Base-by-base conservation (phyloP, 2,797 vertebrate genomes). In the Pelodytes ibericus region DNA sequence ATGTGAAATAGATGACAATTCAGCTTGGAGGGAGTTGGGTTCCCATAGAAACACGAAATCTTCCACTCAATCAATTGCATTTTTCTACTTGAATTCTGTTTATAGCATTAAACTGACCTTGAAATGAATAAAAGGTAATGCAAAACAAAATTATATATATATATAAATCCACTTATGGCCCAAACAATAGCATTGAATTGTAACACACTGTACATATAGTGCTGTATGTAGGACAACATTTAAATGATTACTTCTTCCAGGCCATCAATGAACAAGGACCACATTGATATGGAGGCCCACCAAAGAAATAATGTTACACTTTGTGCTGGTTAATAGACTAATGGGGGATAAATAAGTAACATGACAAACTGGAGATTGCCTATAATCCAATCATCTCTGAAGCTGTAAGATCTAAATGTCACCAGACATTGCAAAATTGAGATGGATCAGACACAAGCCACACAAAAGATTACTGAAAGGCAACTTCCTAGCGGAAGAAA, bases 31-130 rank as follows among this genome's bases (percentile, higher is more conserved):
- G 20, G 61, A 64, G 59, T 41, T 41, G 8, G 1, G 67, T 76
- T 63, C 30, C 67, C 66, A 63, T 71, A 30, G 74, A 24, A 63
- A 71, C 74, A 6, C 29, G 25, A 63, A n/a, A 71, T 24, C 74
- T 62, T 26, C 31, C 22, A 3, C 29, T 44, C 59, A 60, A 70
- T 39, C 24, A 41, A 30, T 26, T n/a, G 16, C n/a, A 51, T 30
- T 39, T n/a, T 71, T 53, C 47, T 15, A 59, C 10, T 31, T 26
- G 16, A 44, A 61, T 44, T 75, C 36, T 47, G 36, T 75, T 36
- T 74, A 41, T 25, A 47, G 31, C 3, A 31, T 51, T 49, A 47
- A 24, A n/a, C 25, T 27, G 44, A 70, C 65, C 66, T 75, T 56
- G 59, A 22, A 33, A 44, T 39, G 11, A 20, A 73, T 9, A 56